These are phyloP conservation scores for Misgurnus anguillicaudatus DNA, from an alignment of 2,113 vertebrate species.

Conservation along the genomic window DNA sequence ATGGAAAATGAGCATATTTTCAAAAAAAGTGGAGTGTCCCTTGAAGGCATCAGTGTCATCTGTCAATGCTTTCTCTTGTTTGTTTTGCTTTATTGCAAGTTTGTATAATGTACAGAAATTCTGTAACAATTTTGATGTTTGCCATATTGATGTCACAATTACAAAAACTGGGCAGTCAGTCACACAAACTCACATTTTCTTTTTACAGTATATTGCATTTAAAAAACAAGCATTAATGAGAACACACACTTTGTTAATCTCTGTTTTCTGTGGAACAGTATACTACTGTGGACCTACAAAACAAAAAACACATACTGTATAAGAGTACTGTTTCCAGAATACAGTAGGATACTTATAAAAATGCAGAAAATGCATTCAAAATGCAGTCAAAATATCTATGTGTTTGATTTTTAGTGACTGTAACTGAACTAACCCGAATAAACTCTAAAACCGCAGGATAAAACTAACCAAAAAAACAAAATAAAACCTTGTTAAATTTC, in stretches of 20 bases:
- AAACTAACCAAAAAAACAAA: constrained; percentile 40
- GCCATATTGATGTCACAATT: constrained; percentile 6
- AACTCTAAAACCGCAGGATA: constrained; percentile 15
- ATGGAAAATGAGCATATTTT: no score
- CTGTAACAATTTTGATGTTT: constrained; percentile 4
- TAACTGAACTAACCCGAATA: constrained; percentile 46
- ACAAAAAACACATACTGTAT: neutral
- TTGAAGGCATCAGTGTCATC: constrained; percentile 6
- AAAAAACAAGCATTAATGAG: neutral
- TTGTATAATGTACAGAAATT: constrained; percentile 28
- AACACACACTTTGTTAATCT: neutral
- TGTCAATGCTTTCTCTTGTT: constrained; percentile 35
- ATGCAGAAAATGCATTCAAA: no score
- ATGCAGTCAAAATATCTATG: neutral
- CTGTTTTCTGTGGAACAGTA: no score
- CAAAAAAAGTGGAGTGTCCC: no score
- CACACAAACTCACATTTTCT: neutral
- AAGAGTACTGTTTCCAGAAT: neutral
- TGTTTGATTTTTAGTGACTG: constrained; percentile 28
- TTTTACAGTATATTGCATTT: no score
- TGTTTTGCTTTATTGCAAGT: constrained; percentile 2
- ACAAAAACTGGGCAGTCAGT: constrained; percentile 29
- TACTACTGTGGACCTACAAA: neutral
- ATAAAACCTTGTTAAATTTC: constrained; percentile 51
- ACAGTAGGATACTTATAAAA: no score